Evolutionary conservation across 2,888 invertebrate species (phyloP).

Genomic region (Tanytarsus gracilentus): DNA sequence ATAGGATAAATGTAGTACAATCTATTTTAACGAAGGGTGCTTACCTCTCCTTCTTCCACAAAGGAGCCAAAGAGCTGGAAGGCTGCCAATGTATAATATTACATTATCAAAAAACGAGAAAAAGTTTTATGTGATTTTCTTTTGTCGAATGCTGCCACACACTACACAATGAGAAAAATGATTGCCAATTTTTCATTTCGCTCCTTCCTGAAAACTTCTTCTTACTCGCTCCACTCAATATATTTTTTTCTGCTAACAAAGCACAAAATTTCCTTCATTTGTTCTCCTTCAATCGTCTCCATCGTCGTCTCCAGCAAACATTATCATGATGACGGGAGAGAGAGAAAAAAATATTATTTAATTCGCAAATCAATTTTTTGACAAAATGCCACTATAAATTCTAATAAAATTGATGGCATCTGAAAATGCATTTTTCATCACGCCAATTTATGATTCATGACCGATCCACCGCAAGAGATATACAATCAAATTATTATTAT

Average conservation of each 20-base stretch:
- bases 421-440: neutral
- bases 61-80: neutral
- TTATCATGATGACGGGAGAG: neutral
- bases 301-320: no score
- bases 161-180: conserved; percentile 14
- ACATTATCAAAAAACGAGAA: conserved; percentile 10
- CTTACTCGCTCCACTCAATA: neutral
- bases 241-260: neutral
- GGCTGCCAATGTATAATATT: conserved; percentile 18
- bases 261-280: conserved; percentile 4
- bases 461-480: no score
- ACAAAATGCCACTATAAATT: neutral
- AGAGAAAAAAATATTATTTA: neutral
- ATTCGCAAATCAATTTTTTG: conserved; percentile 3
- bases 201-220: neutral
- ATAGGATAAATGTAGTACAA: neutral
- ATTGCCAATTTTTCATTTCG: conserved; percentile 22
- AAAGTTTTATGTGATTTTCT: conserved; percentile 14
- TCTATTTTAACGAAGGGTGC: neutral
- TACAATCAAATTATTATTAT: no score
- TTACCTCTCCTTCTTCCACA: neutral
- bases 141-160: conserved; percentile 19
- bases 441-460: no score
- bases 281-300: no score
- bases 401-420: neutral